Evolutionary conservation across 2,888 invertebrate species (phyloP), one percentile per base, ranked within the genome.

Genomic region (Caprella mutica): DNA sequence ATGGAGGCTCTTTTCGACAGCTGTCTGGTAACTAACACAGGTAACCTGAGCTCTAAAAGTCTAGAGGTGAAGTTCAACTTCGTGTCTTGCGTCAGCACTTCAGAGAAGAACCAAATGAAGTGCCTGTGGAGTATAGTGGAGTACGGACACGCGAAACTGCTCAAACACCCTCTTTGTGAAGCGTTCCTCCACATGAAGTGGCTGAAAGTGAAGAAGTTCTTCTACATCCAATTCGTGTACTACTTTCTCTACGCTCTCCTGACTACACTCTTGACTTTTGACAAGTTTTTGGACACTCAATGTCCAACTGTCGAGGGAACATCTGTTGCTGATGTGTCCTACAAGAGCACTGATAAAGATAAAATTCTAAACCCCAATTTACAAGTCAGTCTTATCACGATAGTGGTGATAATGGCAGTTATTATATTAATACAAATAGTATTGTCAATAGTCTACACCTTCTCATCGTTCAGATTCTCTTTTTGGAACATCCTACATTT

Each of bases 141-240:
- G 68, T 72, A 74, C 53, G 72, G 74, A 0, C 77, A 79, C 59
- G 74, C 74, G 55, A 72, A 71, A 38, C 67, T 79, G 2, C 70
- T 80, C 1, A 73, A 78, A 1, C 80, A 80, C 70, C 80, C 80
- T 0, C 69, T 79, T 46, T 72, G 78, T 3, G 78, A 80, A 68
- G 77, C 78, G 60, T 80, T 79, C 66, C 69, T 80, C 0, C 75
- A 73, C 58, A 68, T 80, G 5, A 80, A 80, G 71, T 80, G 80
- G 80, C 76, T 75, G 58, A 77, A 77, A 3, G 68, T 79, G 12
- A 67, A 77, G 29, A 75, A 76, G 33, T 77, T 79, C 67, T 80
- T 80, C 68, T 77, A 77, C 56, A 71, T 74, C 1, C 76, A 78
- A 9, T 74, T 79, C 59, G 70, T 73, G 9, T 69, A 78, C 9